Conservation (phyloP, 2,888 invertebrate genomes). For the Ecliptopera silaceata region DNA sequence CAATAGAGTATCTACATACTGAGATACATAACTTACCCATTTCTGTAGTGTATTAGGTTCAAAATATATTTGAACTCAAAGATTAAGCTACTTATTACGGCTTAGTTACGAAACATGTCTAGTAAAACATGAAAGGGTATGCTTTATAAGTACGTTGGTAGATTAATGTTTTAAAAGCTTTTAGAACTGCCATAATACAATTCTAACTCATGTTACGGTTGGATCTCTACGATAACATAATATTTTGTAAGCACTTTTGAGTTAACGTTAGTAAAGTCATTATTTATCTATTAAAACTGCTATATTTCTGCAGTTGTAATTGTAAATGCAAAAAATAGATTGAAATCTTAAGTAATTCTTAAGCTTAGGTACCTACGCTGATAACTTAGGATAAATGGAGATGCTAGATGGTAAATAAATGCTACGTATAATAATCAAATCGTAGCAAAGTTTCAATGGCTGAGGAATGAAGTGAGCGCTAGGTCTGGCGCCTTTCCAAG, state of each 20-base stretch:
- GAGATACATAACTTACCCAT: conserved; percentile 11
- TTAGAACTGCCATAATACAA: neutral
- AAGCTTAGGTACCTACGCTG: too few relatives aligned
- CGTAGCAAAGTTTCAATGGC: conserved; percentile 48
- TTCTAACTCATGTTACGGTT: neutral
- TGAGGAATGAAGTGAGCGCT: conserved; percentile 45
- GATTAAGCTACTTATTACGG: neutral
- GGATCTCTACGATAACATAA: neutral
- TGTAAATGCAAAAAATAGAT: too few relatives aligned
- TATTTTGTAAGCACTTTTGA: neutral
- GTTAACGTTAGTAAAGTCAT: too few relatives aligned
- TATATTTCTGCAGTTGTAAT: too few relatives aligned
- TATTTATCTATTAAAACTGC: too few relatives aligned
- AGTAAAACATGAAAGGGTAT: neutral
- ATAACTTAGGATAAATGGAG: neutral
- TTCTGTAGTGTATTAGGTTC: neutral
- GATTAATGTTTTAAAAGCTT: neutral
- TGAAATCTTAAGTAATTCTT: too few relatives aligned
- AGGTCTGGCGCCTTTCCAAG: conserved; percentile 58
- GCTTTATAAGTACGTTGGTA: neutral
- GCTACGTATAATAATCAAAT: conserved; percentile 43
- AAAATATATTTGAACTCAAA: neutral
- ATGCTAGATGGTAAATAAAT: conserved; percentile 6
- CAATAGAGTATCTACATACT: conserved; percentile 12
- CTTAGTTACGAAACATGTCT: neutral